Evolutionary conservation across 2,888 invertebrate species (phyloP).

Genomic region (Tryphoninae sp.): DNA sequence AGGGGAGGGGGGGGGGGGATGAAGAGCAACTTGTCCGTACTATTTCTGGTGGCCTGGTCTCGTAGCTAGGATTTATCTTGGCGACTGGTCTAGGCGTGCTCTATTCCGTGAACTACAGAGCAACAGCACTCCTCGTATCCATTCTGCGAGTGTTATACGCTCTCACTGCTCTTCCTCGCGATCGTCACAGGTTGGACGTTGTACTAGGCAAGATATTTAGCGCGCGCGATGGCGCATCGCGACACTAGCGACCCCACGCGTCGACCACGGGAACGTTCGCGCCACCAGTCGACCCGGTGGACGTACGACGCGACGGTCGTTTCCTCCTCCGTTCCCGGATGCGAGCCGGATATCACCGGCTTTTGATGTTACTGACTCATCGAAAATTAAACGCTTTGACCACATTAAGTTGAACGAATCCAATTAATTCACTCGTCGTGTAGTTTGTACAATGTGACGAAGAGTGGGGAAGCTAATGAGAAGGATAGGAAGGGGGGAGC

Average conservation of each 20-base stretch:
- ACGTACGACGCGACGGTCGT: no score
- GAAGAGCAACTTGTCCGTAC: slow-evolving; percentile 41
- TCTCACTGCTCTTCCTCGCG: not conserved
- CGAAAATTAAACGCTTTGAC: slow-evolving; percentile 71
- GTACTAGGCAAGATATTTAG: not conserved
- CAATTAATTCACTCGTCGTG: slow-evolving; percentile 37
- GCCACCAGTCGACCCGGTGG: no score
- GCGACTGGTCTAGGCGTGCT: slow-evolving; percentile 66
- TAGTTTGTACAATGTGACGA: not conserved
- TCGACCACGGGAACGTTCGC: not conserved
- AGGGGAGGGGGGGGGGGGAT: not conserved
- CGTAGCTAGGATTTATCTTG: slow-evolving; percentile 69
- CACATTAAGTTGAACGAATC: slow-evolving; percentile 30
- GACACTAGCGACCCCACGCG: not conserved
- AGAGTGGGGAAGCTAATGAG: not conserved
- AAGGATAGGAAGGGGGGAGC: slow-evolving; percentile 7
- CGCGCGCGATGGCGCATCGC: not conserved
- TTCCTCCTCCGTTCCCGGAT: slow-evolving; percentile 66
- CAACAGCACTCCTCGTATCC: not conserved
- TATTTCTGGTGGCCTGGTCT: slow-evolving; percentile 73
- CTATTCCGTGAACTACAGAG: slow-evolving; percentile 15
- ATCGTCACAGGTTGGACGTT: not conserved
- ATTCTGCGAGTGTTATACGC: not conserved
- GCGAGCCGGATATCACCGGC: slow-evolving; percentile 76
- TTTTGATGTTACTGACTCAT: slow-evolving; percentile 79